Percentiles rank a stretch among this genome's conserved stretches.
phyloP scores from a whole-genome alignment of 2,888 invertebrate species.

The Pilophorus perplexus region DNA sequence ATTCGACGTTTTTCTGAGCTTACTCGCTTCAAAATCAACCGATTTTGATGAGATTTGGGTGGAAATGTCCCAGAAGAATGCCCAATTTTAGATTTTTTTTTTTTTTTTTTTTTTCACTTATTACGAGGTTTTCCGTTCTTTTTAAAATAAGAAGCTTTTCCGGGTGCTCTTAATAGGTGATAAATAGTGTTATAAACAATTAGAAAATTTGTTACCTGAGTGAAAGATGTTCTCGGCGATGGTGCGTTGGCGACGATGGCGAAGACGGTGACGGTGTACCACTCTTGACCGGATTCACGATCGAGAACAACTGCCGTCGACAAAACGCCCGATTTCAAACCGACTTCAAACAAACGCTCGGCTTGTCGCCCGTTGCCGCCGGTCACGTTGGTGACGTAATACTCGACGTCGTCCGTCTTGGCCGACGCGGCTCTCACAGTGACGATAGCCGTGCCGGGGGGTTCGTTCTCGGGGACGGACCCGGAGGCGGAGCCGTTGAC shows the following conservation, averaged over 20 bases:
- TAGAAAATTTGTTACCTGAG: too few relatives aligned
- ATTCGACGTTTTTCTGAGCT: too few relatives aligned
- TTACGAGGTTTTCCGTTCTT: too few relatives aligned
- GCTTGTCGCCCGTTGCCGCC: constrained; percentile 68
- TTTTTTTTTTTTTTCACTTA: too few relatives aligned
- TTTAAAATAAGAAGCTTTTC: too few relatives aligned
- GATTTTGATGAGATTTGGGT: too few relatives aligned
- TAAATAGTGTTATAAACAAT: too few relatives aligned
- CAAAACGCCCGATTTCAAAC: constrained; percentile 81
- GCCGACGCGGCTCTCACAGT: constrained; percentile 69
- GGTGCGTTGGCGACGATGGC: constrained; percentile 73
- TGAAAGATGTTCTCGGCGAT: constrained; percentile 69
- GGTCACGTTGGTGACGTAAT: constrained; percentile 67
- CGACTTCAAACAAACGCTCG: constrained; percentile 87
- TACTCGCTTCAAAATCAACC: too few relatives aligned
- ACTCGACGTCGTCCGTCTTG: constrained; percentile 64
- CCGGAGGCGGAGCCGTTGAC: constrained; percentile 69
- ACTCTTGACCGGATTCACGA: constrained; percentile 76
- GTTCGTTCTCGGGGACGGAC: constrained; percentile 84
- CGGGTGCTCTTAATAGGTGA: too few relatives aligned
- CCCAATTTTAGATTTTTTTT: too few relatives aligned
- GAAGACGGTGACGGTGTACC: constrained; percentile 80
- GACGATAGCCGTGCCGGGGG: constrained; percentile 79
- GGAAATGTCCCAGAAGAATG: too few relatives aligned
- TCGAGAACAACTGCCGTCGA: constrained; percentile 81